phyloP scores from a whole-genome alignment of 2,797 vertebrate species.

The Phrynocephalus vlangalii region DNA sequence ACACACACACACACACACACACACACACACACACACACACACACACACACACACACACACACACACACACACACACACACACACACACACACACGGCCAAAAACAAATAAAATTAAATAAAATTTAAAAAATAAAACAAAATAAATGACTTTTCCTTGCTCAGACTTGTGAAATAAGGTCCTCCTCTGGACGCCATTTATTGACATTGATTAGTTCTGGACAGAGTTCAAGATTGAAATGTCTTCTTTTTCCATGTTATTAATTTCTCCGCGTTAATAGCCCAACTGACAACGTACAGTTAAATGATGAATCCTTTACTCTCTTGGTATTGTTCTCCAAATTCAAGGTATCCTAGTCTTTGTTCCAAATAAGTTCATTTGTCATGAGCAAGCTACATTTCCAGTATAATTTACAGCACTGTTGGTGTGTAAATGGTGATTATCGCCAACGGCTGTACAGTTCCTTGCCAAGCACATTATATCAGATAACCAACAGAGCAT shows the following conservation, averaged over 20 bases:
- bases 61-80: neutral
- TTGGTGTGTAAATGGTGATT: neutral
- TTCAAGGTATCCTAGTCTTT: neutral
- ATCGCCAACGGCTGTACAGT: neutral
- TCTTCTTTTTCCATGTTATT: neutral
- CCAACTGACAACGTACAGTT: neutral
- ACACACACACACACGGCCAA: neutral
- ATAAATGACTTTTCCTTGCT: neutral
- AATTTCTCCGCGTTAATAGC: neutral
- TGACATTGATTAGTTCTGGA: conserved; percentile 20
- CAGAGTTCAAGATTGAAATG: neutral
- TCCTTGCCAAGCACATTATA: neutral
- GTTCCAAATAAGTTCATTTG: conserved; percentile 4
- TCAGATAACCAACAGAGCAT: neutral
- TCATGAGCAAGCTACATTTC: neutral
- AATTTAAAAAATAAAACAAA: neutral
- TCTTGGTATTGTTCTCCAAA: neutral
- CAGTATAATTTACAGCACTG: neutral
- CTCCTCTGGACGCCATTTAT: neutral
- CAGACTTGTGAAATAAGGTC: neutral
- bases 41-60: too few species aligned
- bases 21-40: too few species aligned
- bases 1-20: neutral
- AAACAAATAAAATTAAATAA: neutral
- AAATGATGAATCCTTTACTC: neutral